Base-by-base conservation (phyloP, 2,797 vertebrate genomes). In the Schizopygopsis malacanthus region DNA sequence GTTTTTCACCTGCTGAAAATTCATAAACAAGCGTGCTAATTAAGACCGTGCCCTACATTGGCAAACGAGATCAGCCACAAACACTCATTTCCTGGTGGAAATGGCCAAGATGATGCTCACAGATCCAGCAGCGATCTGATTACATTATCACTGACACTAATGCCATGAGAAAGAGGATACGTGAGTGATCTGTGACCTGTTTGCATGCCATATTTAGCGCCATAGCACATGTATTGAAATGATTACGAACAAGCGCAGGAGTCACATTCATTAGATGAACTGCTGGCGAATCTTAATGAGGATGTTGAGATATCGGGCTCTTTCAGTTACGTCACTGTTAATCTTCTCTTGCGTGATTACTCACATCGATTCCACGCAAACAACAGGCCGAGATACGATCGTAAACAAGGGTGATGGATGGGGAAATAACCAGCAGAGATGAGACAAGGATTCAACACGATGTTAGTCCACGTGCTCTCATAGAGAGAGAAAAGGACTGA, bases 51-150 rank as follows among this genome's bases (percentile, higher is more conserved):
- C 89, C 85, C 86, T 87, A 91, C 91, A 92, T 89, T 69, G 33
- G 87, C 88, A 88, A 92, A 92, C 89, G 89, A 80, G 87, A 93
- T 90, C 90, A 92, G 61, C 72, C 89, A 88, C 73, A 88, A 90
- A 92, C 89, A 63, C 91, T 92, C 91, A 92, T 95, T 94, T 94
- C 92, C 92, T 90, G 79, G 83, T 82, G 86, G 56, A 69, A 91
- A 89, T 91, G 90, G 88, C 90, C 86, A 89, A 83, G 71, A 84
- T 59, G 39, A 25, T 25, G 63, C 59, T 67, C 86, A 89, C 78
- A 87, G 85, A 80, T 89, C 90, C 81, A 86, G 81, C 90, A 89
- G 88, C 90, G 93, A 93, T 78, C 79, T 89, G 91, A 93, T 94
- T 93, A 93, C 87, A 75, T 75, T 93, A 83, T 72, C 76, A 72